These are phyloP conservation scores for Micromesistius poutassou DNA, from an alignment of 2,797 vertebrate genomes.

Conservation along the genomic window DNA sequence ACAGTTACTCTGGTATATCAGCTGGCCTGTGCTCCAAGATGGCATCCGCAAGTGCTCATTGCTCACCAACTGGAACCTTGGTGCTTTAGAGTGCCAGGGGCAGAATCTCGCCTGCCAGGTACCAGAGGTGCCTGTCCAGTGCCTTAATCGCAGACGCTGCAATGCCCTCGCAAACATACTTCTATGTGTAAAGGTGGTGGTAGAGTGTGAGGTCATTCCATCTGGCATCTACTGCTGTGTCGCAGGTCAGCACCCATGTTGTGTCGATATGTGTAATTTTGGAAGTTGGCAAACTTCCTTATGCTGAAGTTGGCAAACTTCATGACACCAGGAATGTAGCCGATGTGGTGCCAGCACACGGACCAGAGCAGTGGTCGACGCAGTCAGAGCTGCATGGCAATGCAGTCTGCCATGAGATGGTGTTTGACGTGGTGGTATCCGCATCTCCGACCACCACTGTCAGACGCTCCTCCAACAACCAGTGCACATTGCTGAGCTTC, in stretches of 20 bases:
- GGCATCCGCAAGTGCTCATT: not conserved
- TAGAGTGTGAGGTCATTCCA: conserved; percentile 14
- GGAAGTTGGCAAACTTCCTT: not conserved
- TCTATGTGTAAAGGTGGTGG: conserved; percentile 12
- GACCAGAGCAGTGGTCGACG: not conserved
- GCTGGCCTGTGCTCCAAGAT: conserved; percentile 13
- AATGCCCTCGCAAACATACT: conserved; percentile 8
- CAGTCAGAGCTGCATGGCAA: conserved; percentile 1
- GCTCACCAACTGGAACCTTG: conserved; percentile 3
- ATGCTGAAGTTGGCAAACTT: not conserved
- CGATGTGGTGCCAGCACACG: not conserved
- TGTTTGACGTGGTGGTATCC: not conserved
- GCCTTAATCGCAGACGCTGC: conserved; percentile 6
- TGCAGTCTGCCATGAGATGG: conserved; percentile 1
- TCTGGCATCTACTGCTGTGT: conserved; percentile 7
- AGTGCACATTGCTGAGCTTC: not conserved
- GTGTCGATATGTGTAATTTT: not conserved
- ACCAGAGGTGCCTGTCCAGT: conserved; percentile 9
- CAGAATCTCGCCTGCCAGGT: conserved; percentile 20
- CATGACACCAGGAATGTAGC: not conserved
- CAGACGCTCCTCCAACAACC: not conserved
- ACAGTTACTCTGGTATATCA: conserved; percentile 8
- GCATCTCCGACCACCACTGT: not conserved
- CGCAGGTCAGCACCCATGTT: not conserved
- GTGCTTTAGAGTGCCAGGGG: conserved; percentile 21